Evolutionary conservation across 2,797 vertebrate species (phyloP).

Genomic region (Neostethus bicornis): DNA sequence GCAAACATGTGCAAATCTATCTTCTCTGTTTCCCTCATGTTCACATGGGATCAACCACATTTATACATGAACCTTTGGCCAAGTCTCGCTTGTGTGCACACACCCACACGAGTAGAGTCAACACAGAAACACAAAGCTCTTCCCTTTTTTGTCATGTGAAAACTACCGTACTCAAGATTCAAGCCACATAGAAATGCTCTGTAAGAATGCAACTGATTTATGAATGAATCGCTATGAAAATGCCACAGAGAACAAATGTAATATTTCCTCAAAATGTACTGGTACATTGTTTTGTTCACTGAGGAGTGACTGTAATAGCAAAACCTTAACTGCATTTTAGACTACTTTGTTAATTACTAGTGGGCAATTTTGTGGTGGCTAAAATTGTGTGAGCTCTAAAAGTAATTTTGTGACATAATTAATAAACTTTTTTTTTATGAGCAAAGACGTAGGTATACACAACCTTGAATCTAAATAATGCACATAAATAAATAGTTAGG

Average conservation of each 20-base stretch:
- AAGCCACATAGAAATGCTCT: slow-evolving; percentile 13
- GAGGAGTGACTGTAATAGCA: background rate
- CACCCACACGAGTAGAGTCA: slow-evolving; percentile 45
- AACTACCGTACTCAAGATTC: slow-evolving; percentile 35
- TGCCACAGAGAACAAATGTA: background rate
- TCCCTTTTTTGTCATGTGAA: slow-evolving; percentile 28
- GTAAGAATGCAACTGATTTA: slow-evolving; percentile 34
- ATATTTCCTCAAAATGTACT: slow-evolving; percentile 5
- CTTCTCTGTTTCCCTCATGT: slow-evolving; percentile 54
- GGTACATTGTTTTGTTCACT: background rate
- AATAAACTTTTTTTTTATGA: too few relatives aligned
- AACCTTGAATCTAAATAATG: background rate
- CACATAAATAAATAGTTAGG: background rate
- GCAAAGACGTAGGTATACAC: too few relatives aligned
- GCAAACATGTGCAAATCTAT: slow-evolving; percentile 57
- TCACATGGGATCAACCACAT: slow-evolving; percentile 50
- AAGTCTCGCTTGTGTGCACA: slow-evolving; percentile 32
- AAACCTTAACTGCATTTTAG: background rate
- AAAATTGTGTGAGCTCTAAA: too few relatives aligned
- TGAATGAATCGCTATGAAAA: slow-evolving; percentile 53
- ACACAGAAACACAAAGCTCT: slow-evolving; percentile 39
- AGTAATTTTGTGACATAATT: too few relatives aligned
- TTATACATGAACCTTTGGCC: slow-evolving; percentile 58
- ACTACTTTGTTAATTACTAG: too few relatives aligned
- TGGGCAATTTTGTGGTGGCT: too few relatives aligned